phyloP scores from a whole-genome alignment of 2,888 invertebrate genomes.

The Selenia dentaria region DNA sequence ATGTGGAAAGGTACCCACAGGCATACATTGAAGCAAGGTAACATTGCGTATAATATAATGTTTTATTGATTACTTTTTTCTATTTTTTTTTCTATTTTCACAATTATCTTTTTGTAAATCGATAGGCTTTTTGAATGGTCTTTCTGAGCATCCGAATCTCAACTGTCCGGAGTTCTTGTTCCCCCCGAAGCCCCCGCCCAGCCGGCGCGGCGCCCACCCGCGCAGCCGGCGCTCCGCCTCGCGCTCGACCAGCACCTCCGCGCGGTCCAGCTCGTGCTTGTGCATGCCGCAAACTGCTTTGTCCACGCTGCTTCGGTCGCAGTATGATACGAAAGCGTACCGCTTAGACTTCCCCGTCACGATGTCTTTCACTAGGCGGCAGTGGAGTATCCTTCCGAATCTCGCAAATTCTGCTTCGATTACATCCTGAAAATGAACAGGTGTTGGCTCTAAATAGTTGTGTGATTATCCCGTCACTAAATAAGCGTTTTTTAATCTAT shows the following conservation, averaged over 20 bases:
- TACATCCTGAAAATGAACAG: conserved; percentile 73
- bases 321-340: conserved; percentile 95
- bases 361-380: conserved; percentile 89
- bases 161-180: conserved; percentile 94
- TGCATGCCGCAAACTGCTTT: conserved; percentile 86
- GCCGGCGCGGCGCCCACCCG: conserved; percentile 93
- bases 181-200: conserved; percentile 96
- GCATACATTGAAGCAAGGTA: no score
- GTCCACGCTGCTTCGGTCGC: conserved; percentile 83
- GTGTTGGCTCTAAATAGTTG: no score
- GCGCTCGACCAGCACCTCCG: conserved; percentile 88
- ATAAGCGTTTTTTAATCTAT: no score
- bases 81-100: no score
- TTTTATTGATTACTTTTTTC: no score
- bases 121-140: conserved; percentile 89
- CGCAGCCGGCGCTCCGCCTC: conserved; percentile 89
- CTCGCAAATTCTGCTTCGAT: conserved; percentile 83
- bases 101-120: conserved; percentile 13
- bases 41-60: no score
- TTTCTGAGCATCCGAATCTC: conserved; percentile 92
- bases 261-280: conserved; percentile 86
- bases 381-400: conserved; percentile 86
- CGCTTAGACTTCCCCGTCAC: conserved; percentile 93
- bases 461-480: no score
- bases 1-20: no score